Base-by-base conservation (phyloP, 2,888 invertebrate species). In the Mesochorus sp. region DNA sequence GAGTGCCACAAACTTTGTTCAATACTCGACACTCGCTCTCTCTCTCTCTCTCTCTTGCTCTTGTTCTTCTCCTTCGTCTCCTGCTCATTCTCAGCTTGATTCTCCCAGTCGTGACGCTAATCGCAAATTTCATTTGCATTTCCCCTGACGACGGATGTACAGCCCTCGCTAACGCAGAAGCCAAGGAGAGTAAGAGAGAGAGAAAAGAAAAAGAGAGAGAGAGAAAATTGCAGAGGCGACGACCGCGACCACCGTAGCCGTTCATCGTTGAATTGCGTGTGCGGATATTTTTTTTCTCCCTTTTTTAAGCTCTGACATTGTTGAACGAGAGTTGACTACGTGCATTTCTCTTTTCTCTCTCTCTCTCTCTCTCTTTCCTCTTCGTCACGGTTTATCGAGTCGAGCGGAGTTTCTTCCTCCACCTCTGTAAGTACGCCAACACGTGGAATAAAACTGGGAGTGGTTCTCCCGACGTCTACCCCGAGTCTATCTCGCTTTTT, bases 221-320 rank as follows among this genome's bases (percentile, higher is more conserved):
- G 31, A 59, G 66, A 64, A 62, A 62, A 67, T 77, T 64, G 73
- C 47, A 73, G 73, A 77, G 77, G 77, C 73, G 77, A 73, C 73
- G 49, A 68, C 66, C 62, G 62, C 71, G 73, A 71, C 44, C 73
- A 71, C 68, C 49, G 72, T 42, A 47, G 55, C 37, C 71, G 75
- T 57, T 70, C 76, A 72, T 76, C 82, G 77, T 51, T 78, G 80
- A 82, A 83, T 83, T 82, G 86, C 86, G 85, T 85, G 85, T 83
- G 85, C 83, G 85, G 81, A 68, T 42, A 64, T 79, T 85, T 84
- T 83, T 85, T 83, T 74, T 47, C 39, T 55, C 8, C 21, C 37
- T 37, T 55, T 34, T 64, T 26, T 62, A 3, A 28, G 3, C 3
- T 12, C 47, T 24, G 66, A 67, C 77, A 77, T 72, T 72, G 77